Percentiles rank a stretch among this genome's conserved stretches.
Conservation (phyloP, 2,797 vertebrate genomes). For the Naso thynnoides region DNA sequence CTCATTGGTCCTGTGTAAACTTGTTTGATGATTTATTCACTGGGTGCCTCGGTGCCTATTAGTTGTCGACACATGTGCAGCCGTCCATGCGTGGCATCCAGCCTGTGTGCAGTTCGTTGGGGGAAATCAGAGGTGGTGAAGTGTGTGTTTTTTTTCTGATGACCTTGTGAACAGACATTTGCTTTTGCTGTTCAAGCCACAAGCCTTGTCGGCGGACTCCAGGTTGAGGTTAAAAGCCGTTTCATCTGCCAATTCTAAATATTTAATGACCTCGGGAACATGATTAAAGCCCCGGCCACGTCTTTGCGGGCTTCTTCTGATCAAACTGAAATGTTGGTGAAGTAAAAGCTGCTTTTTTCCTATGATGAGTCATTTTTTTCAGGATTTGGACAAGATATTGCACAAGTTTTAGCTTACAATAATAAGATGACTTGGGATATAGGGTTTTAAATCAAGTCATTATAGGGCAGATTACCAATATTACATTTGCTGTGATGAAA, state of each 20-base stretch:
- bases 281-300: slow-evolving; percentile 19
- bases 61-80: slow-evolving; percentile 40
- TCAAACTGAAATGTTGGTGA: slow-evolving; percentile 27
- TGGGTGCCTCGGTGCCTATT: slow-evolving; percentile 25
- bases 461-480: slow-evolving; percentile 41
- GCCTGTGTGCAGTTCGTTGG: background rate
- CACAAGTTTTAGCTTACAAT: background rate
- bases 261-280: slow-evolving; percentile 30
- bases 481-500: slow-evolving; percentile 49
- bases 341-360: slow-evolving; percentile 1
- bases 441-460: slow-evolving; percentile 31
- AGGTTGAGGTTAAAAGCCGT: slow-evolving; percentile 42
- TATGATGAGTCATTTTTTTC: background rate
- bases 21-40: slow-evolving; percentile 71
- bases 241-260: slow-evolving; percentile 47
- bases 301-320: slow-evolving; percentile 13
- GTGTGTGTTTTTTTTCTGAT: slow-evolving; percentile 7
- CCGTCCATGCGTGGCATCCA: slow-evolving; percentile 11
- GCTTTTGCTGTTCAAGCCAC: slow-evolving; percentile 21
- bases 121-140: background rate
- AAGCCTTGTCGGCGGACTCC: slow-evolving; percentile 17
- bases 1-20: slow-evolving; percentile 33
- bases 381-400: slow-evolving; percentile 9
- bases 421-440: slow-evolving; percentile 25
- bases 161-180: slow-evolving; percentile 35